Evolutionary conservation across 2,797 vertebrate species (phyloP).

Genomic region (Pteronotus mesoamericanus): DNA sequence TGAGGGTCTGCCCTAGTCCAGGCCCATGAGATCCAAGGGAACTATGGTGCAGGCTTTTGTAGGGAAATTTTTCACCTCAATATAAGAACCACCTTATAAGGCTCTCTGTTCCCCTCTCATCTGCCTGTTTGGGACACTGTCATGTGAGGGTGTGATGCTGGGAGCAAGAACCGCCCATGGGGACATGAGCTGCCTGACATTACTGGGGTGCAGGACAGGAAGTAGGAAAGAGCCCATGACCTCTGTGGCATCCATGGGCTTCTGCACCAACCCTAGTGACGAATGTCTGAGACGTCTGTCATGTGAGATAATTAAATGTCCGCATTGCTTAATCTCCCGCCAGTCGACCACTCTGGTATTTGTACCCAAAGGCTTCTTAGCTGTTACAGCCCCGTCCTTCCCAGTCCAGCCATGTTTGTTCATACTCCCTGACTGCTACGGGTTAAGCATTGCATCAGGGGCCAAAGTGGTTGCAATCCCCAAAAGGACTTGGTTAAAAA

Average conservation of each 20-base stretch:
- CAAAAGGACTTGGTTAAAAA: conserved; percentile 15
- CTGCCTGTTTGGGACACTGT: neutral
- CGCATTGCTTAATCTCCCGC: neutral
- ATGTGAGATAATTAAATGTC: neutral
- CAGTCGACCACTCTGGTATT: neutral
- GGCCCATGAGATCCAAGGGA: neutral
- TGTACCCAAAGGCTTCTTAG: neutral
- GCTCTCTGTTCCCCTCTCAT: neutral
- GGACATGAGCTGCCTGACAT: neutral
- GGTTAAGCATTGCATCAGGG: conserved; percentile 33
- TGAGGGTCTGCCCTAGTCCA: neutral
- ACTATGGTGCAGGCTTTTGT: too few species aligned
- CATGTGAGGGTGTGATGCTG: neutral
- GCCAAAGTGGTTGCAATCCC: neutral
- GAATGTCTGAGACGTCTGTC: neutral
- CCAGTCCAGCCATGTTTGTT: neutral
- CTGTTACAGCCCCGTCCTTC: neutral
- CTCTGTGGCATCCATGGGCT: neutral
- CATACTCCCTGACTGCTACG: neutral
- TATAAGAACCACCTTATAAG: neutral
- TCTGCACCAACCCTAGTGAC: neutral
- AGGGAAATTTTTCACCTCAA: neutral
- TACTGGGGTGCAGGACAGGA: neutral
- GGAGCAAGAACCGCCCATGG: neutral
- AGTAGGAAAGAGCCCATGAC: neutral